Base-by-base conservation (phyloP, 1,140 invertebrate genomes). In the Epicauta chinensis region DNA sequence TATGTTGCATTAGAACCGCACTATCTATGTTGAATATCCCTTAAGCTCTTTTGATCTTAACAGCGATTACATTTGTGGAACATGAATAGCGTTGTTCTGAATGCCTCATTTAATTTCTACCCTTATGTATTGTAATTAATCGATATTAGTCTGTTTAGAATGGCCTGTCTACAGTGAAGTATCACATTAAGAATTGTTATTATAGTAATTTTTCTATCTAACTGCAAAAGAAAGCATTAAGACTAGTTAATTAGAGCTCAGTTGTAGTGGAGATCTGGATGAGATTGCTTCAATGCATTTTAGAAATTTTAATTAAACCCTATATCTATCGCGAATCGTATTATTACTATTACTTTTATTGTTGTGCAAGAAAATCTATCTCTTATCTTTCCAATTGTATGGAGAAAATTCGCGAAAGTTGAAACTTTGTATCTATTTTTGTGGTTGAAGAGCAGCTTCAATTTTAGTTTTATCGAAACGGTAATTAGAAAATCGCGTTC, bases 401-500 rank as follows among this genome's bases (percentile, higher is more conserved):
- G 1, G 23, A 23, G 7, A 47, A 36, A 34, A 13, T 17, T 38
- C 30, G 29, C 17, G 37, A 32, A 37, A 47, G 31, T 47, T 15
- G 3, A 16, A 42, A 30, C 13, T 36, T 35, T 29, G 9, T 37
- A 30, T 12, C 16, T 45, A 32, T 29, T 15, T 34, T 41, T 41
- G 17, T 13, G 35, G 50, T 15, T 29, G 48, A 23, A 41, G 11
- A 51, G 43, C 34, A 51, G 43, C n/a, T 29, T 43, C 39, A 34
- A 44, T 43, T 42, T 5, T 41, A 37, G 17, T 12, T 29, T 23
- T 30, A 38, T 47, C 4, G 7, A 23, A 23, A 5, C 32, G 30
- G 39, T 52, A 52, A 52, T 52, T 52, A 52, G 29, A 44, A 52
- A 52, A 45, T 44, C 42, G 17, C 34, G 35, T 52, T 51, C 32